A percentile compares a stretch with the other conserved stretches of the same genome.
Evolutionary conservation across 2,888 invertebrate species (phyloP).

Genomic region (Didymodactylos carnosus): DNA sequence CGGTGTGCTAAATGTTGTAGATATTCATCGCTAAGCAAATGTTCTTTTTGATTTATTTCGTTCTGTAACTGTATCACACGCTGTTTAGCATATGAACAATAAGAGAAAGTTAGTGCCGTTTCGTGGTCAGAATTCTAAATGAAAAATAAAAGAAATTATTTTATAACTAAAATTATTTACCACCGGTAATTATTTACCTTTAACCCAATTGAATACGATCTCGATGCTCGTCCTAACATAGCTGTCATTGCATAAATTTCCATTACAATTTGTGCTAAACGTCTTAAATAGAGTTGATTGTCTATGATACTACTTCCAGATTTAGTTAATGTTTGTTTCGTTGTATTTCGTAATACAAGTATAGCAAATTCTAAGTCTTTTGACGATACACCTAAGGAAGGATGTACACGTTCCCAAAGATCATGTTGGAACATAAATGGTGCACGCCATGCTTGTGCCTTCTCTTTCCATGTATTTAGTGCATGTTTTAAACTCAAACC

Average conservation of each 20-base stretch:
- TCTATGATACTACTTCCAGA: conserved; percentile 25
- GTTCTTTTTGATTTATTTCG: neutral
- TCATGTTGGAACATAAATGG: neutral
- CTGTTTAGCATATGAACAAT: neutral
- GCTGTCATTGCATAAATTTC: conserved; percentile 59
- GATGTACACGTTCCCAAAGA: conserved; percentile 16
- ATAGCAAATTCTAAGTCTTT: neutral
- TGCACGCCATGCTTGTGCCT: neutral
- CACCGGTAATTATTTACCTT: no score
- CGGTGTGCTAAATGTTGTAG: neutral
- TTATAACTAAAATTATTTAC: no score
- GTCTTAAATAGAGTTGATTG: conserved; percentile 48
- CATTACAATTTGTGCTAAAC: conserved; percentile 52
- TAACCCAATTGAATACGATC: conserved; percentile 67
- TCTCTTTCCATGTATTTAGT: conserved; percentile 9
- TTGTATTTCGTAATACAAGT: conserved; percentile 10
- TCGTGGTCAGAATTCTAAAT: neutral
- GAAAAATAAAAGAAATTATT: no score
- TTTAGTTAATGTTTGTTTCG: conserved; percentile 9
- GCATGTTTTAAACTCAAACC: conserved; percentile 42
- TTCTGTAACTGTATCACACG: neutral
- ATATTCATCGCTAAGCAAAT: neutral
- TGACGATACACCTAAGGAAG: neutral
- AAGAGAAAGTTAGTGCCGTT: neutral
- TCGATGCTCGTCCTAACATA: conserved; percentile 50